Base-by-base conservation (phyloP, 2,888 invertebrate genomes). In the Leptopilina drosophilae region DNA sequence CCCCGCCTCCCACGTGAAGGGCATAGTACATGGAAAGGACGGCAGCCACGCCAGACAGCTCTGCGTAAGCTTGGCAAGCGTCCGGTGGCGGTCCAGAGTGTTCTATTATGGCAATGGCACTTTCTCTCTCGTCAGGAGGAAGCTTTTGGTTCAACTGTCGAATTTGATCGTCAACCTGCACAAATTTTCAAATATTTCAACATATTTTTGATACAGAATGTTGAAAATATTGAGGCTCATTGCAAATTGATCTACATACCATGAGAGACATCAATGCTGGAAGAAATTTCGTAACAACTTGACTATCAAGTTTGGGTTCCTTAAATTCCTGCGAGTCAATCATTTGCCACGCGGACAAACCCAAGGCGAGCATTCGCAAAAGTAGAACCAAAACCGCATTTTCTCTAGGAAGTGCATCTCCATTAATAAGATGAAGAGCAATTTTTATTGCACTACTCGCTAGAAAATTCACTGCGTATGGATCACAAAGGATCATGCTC, bases 401-500 rank as follows among this genome's bases (percentile, higher is more conserved):
- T 87, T 98, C 98, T 93, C 97, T 93, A n/a, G 98, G 97, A 89
- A 98, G 93, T 7, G 95, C 94, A 92, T 99, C 98, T 84, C 96
- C 96, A 89, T 97, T 97, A 85, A 98, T 97, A 79, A 97, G 93
- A 93, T 97, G 96, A 85, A 97, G 96, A 53, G 98, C 92, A 86
- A 98, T 97, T 93, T 98, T 98, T 84, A 98, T 96, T 49, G 97
- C 97, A 59, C 98, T 98, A 64, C 97, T 96, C 11, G 98, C 97
- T 82, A 99, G 92, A 88, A 98, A 99, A 90, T 99, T 98, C 12
- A 98, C 97, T 20, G 98, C 98, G 93, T 98, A 98, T 0, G 98
- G 99, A 92, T 99, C 99, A 92, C 98, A 98, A 9, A 99, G 92
- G 26, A 98, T 98, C 98, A 99, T 98, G 2, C 98, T 98, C 6